Conservation (phyloP, 2,797 vertebrate genomes). For the Siniperca scherzeri region DNA sequence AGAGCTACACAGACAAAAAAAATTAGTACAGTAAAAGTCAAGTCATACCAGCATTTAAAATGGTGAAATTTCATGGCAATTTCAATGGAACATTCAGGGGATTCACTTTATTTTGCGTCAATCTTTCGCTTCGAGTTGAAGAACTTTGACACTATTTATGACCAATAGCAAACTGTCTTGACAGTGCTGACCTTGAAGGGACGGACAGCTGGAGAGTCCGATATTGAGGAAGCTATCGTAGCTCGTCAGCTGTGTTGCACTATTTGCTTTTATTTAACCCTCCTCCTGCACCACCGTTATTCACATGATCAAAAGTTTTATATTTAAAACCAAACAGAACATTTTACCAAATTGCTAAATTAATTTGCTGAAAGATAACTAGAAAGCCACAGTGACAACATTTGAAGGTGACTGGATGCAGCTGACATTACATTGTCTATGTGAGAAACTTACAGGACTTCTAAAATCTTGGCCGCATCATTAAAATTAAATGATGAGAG, state of each 20-base stretch:
- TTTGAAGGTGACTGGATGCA: neutral
- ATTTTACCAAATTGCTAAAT: too few species aligned
- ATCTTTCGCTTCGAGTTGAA: neutral
- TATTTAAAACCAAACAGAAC: too few species aligned
- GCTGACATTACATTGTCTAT: neutral
- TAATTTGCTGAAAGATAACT: too few species aligned
- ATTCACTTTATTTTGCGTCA: neutral
- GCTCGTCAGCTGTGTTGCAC: neutral
- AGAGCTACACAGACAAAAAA: too few species aligned
- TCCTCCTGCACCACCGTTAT: neutral
- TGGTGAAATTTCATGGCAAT: neutral
- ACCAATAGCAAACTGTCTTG: neutral
- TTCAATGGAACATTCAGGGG: neutral
- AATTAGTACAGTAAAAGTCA: neutral
- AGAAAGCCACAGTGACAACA: neutral
- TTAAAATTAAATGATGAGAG: neutral
- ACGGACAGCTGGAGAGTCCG: neutral
- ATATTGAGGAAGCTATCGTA: neutral
- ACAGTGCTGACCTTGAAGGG: neutral
- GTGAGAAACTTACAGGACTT: neutral
- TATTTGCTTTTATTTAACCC: neutral
- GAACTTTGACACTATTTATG: too few species aligned
- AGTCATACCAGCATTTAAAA: neutral
- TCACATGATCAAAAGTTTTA: too few species aligned
- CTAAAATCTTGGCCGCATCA: neutral